Evolutionary conservation across 64 coral and sea anemone species (phyloP).

Genomic region (Stichodactyla helianthus): DNA sequence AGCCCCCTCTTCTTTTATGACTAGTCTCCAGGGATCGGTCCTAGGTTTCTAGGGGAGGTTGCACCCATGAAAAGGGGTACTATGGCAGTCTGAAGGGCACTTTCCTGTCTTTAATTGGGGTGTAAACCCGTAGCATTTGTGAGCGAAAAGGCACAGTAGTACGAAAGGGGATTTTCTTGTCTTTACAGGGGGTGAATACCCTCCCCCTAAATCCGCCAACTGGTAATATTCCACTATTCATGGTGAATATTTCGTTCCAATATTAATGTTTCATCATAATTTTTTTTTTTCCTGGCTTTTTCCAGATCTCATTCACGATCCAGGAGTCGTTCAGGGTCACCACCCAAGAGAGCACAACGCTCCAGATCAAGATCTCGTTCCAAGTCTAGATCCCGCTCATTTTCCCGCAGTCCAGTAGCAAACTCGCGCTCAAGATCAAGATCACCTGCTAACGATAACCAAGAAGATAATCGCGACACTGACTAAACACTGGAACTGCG

Average conservation of each 20-base stretch:
- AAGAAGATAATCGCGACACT: conserved; percentile 26
- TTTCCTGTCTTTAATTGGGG: no score
- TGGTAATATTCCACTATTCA: background rate
- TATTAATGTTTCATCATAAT: background rate
- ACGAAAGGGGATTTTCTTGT: no score
- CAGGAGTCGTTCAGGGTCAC: conserved; percentile 38
- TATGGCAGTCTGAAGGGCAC: no score
- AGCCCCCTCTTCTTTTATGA: no score
- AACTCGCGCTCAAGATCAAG: conserved; percentile 32
- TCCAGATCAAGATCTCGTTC: background rate
- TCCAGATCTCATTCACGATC: conserved; percentile 46
- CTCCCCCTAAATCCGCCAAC: no score
- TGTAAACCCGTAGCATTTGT: no score
- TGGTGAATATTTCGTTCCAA: background rate
- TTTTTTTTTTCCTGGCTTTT: background rate
- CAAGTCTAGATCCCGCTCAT: conserved; percentile 12
- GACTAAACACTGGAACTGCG: background rate
- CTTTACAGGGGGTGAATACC: no score
- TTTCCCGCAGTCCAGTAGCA: background rate
- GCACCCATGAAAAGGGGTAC: no score
- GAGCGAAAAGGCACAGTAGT: no score
- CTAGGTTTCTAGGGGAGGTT: no score
- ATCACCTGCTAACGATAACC: conserved; percentile 31
- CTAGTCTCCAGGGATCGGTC: no score
- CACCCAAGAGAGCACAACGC: background rate